Evolutionary conservation across 2,113 vertebrate species (phyloP).

Genomic region (Tapirus terrestris): DNA sequence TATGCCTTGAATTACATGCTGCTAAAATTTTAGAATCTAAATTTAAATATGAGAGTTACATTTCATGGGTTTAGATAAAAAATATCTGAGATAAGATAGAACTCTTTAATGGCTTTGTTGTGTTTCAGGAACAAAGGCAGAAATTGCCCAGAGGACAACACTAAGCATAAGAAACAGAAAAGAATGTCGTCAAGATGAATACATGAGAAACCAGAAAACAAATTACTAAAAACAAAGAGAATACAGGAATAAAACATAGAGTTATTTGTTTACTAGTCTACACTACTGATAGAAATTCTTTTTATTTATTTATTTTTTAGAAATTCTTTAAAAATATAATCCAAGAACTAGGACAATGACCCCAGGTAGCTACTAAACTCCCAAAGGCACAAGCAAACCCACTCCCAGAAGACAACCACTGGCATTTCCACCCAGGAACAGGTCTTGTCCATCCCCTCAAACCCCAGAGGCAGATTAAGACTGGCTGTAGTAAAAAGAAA

Average conservation of each 20-base stretch:
- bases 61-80: neutral
- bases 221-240: conserved; percentile 15
- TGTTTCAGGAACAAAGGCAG: neutral
- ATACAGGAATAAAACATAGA: neutral
- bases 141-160: neutral
- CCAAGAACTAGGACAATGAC: neutral
- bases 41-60: neutral
- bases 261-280: conserved; percentile 8
- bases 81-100: neutral
- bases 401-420: neutral
- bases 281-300: neutral
- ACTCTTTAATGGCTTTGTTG: neutral
- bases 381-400: neutral
- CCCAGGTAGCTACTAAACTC: neutral
- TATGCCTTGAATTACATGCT: neutral
- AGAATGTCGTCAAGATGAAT: neutral
- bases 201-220: conserved; percentile 39
- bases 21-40: neutral
- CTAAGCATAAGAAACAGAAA: neutral
- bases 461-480: neutral
- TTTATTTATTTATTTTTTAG: neutral
- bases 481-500: neutral
- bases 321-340: conserved; percentile 59
- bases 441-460: neutral
- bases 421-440: neutral